Evolutionary conservation across 2,113 vertebrate species (phyloP), one percentile per base, ranked within the genome.

Genomic region (Vicugna pacos): DNA sequence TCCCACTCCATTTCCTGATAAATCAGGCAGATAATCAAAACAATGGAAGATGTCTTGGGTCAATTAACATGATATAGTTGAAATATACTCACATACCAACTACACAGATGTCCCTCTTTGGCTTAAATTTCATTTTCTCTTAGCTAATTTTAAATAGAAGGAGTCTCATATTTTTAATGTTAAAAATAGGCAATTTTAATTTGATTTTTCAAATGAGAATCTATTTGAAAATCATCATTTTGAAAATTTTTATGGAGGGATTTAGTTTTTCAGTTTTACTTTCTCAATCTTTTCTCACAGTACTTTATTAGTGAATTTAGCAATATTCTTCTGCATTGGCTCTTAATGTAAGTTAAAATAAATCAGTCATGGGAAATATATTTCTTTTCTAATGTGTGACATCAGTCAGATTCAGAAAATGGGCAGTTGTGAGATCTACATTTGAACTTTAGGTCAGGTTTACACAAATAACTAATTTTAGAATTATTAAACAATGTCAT

Each of bases 21-120:
- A 96, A 17, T 24, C 92, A 97, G 42, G 93, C 86, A 97, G 77
- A 92, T 96, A 97, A 98, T 96, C 82, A 89, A 90, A 97, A 89
- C 67, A 82, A 67, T 84, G 22, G 52, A 93, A 77, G 82, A 56
- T 88, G 89, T 93, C 62, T 89, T 79, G 93, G 94, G 69, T 89
- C 96, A 93, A 46, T 94, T 91, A 86, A 89, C 73, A 58, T 75
- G 67, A 54, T 46, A 67, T 48, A 93, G 80, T 50, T 88, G 96
- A 84, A 84, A 46, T 58, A 91, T 54, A 52, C 50, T 94, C 91
- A 50, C 26, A 91, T 9, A 26, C 42, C 15, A 60, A 88, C 73
- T 26, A 92, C 48, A 73, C 46, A 94, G 89, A 86, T 96, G 89
- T 89, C 94, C 28, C 24, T 80, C 67, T 91, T 48, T 38, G 38